phyloP scores from a whole-genome alignment of 2,888 invertebrate genomes.

The Epirrita christyi region DNA sequence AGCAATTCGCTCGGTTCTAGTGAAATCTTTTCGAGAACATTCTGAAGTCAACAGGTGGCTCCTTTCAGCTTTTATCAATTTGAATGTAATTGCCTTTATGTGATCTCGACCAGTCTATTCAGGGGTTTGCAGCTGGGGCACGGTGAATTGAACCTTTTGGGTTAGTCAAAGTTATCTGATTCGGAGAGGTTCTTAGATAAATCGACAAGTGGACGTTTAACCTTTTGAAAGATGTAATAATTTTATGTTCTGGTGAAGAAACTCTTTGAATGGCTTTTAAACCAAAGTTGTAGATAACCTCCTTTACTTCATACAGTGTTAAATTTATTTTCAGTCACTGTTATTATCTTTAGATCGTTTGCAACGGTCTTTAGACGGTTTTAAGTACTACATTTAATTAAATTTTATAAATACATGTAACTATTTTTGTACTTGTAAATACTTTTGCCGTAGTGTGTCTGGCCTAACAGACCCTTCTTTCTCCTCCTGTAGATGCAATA shows the following conservation, averaged over 20 bases:
- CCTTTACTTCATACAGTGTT: too few relatives aligned
- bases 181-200: constrained; percentile 19
- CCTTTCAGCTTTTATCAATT: constrained; percentile 62
- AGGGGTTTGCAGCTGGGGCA: constrained; percentile 36
- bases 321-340: too few relatives aligned
- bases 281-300: neutral
- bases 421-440: too few relatives aligned
- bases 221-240: constrained; percentile 11
- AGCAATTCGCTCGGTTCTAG: constrained; percentile 30
- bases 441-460: too few relatives aligned
- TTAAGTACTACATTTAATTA: too few relatives aligned
- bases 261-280: constrained; percentile 8
- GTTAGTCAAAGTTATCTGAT: constrained; percentile 40
- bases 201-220: constrained; percentile 19
- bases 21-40: constrained; percentile 65
- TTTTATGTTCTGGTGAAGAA: constrained; percentile 6
- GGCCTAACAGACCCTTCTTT: too few relatives aligned
- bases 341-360: too few relatives aligned
- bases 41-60: constrained; percentile 74
- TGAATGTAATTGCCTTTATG: constrained; percentile 71
- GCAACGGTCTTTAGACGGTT: too few relatives aligned
- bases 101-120: constrained; percentile 40
- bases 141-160: constrained; percentile 28
- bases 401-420: too few relatives aligned
- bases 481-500: too few relatives aligned